A percentile compares a stretch with the other conserved stretches of the same genome.
Conservation (phyloP, 1,140 invertebrate species). For the Octopus bimaculoides region DNA sequence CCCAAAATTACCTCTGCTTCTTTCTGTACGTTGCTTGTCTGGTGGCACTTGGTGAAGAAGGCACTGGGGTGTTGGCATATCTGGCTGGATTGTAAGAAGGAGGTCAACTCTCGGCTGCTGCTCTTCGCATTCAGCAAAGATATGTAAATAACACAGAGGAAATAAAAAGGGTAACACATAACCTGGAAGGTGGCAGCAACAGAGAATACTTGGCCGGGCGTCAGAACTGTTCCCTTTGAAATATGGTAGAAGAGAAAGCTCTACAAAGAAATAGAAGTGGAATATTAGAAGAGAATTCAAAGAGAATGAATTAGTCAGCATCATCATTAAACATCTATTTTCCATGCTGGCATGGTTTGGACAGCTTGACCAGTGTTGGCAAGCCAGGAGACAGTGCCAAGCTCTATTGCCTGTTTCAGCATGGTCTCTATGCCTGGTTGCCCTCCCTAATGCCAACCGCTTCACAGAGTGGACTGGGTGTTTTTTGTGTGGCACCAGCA, state of each 20-base stretch:
- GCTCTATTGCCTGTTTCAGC: no score
- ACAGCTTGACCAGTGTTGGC: no score
- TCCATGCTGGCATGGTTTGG: no score
- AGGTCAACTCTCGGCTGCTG: conserved; percentile 53
- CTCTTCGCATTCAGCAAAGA: conserved; percentile 83
- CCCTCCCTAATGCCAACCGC: no score
- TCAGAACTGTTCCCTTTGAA: conserved; percentile 60
- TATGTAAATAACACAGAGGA: conserved; percentile 95
- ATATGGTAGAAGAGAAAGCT: conserved; percentile 55
- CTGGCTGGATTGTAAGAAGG: conserved; percentile 49
- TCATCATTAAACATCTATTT: no score
- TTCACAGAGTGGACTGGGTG: no score
- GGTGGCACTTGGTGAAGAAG: conserved; percentile 54
- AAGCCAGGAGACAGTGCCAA: no score
- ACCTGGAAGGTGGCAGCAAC: conserved; percentile 91
- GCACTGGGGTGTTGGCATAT: conserved; percentile 18
- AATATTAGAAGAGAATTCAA: not conserved
- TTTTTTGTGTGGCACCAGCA: no score
- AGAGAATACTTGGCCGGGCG: conserved; percentile 79
- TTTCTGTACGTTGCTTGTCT: not conserved
- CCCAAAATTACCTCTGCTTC: not conserved
- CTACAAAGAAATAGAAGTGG: conserved; percentile 28
- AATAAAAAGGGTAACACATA: conserved; percentile 88
- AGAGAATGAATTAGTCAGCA: no score
- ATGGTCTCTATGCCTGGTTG: no score